phyloP scores from a whole-genome alignment of 2,888 invertebrate species.

The Hemithea aestivaria region DNA sequence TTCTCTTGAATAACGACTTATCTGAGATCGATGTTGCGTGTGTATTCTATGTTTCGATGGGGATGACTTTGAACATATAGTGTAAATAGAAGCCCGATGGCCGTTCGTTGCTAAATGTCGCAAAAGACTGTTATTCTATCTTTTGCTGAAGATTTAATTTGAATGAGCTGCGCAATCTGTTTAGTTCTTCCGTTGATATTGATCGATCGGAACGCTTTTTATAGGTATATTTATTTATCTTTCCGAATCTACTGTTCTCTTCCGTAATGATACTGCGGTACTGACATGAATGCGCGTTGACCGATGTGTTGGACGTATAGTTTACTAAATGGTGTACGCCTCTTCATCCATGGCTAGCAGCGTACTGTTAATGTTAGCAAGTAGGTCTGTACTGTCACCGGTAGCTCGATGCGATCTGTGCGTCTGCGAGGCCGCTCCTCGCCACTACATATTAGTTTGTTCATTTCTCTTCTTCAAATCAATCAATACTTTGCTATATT shows the following conservation, averaged over 20 bases:
- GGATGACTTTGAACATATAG: slow-evolving; percentile 72
- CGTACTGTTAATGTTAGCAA: slow-evolving; percentile 72
- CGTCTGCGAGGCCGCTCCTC: slow-evolving; percentile 66
- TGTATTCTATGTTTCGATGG: slow-evolving; percentile 79
- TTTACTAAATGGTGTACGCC: slow-evolving; percentile 66
- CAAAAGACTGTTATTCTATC: slow-evolving; percentile 78
- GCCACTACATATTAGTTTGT: slow-evolving; percentile 66
- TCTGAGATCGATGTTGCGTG: slow-evolving; percentile 78
- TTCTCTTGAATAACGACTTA: slow-evolving; percentile 78
- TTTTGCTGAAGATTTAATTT: slow-evolving; percentile 78
- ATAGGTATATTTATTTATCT: slow-evolving; percentile 77
- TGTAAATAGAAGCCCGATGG: slow-evolving; percentile 79
- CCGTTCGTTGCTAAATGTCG: slow-evolving; percentile 79
- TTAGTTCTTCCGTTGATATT: slow-evolving; percentile 75
- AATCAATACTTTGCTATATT: slow-evolving; percentile 66
- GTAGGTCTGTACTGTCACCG: slow-evolving; percentile 74
- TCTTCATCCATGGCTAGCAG: slow-evolving; percentile 75
- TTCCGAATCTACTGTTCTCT: slow-evolving; percentile 73
- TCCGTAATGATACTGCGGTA: slow-evolving; percentile 71
- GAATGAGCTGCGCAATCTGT: slow-evolving; percentile 78
- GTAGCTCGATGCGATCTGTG: slow-evolving; percentile 71
- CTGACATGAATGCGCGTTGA: slow-evolving; percentile 75
- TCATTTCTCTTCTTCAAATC: slow-evolving; percentile 65
- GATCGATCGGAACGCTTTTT: slow-evolving; percentile 75
- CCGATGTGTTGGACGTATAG: slow-evolving; percentile 73